Evolutionary conservation across 2,797 vertebrate species (phyloP).

Genomic region (Sebastolobus alascanus): DNA sequence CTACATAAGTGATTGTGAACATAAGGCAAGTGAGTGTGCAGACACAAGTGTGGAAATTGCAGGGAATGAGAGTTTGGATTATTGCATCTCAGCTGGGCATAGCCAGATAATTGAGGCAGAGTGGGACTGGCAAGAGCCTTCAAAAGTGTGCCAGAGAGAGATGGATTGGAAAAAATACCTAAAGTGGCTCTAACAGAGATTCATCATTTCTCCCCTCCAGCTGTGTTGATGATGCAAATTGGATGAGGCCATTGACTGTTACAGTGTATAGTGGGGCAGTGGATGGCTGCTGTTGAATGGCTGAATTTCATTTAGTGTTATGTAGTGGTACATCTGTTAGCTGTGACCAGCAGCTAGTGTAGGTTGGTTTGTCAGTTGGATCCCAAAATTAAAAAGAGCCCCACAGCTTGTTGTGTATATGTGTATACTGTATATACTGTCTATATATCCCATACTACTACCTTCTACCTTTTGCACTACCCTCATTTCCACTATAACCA

Average conservation of each 20-base stretch:
- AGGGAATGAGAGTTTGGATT: slow-evolving; percentile 89
- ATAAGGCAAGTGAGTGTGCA: slow-evolving; percentile 79
- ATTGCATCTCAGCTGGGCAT: slow-evolving; percentile 87
- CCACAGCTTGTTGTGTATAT: neutral
- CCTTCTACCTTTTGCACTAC: neutral
- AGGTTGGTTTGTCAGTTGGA: slow-evolving; percentile 28
- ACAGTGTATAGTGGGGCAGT: slow-evolving; percentile 37
- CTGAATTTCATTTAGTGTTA: slow-evolving; percentile 59
- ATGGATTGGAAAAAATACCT: slow-evolving; percentile 79
- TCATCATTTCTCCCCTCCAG: slow-evolving; percentile 69
- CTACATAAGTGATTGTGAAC: slow-evolving; percentile 83
- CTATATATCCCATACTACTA: no score
- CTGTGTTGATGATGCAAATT: slow-evolving; percentile 79
- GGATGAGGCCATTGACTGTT: slow-evolving; percentile 70
- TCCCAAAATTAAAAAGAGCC: no score
- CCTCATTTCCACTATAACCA: neutral
- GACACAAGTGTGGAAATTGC: slow-evolving; percentile 87
- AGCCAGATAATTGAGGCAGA: slow-evolving; percentile 85
- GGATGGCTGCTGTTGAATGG: slow-evolving; percentile 55
- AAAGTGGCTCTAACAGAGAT: slow-evolving; percentile 71
- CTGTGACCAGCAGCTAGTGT: slow-evolving; percentile 36
- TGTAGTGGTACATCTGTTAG: slow-evolving; percentile 46
- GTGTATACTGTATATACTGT: no score
- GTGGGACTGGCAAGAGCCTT: slow-evolving; percentile 78
- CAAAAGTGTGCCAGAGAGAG: slow-evolving; percentile 77